These are phyloP conservation scores for Nasua narica DNA, from an alignment of 2,797 vertebrate genomes.

Conservation along the genomic window DNA sequence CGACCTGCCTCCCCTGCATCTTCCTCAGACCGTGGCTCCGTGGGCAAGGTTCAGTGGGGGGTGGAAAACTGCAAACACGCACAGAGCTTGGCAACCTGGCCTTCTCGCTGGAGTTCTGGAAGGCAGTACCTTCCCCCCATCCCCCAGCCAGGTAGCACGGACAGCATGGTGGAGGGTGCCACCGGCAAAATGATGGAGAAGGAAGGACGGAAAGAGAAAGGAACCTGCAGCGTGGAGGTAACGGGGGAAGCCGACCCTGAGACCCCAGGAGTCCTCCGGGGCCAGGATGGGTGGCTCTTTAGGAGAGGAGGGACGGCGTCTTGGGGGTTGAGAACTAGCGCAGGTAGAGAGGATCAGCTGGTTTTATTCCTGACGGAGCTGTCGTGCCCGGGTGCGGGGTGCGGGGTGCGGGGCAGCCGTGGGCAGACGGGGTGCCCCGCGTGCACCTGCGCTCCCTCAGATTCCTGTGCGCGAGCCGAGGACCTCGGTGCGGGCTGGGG, in stretches of 20 bases:
- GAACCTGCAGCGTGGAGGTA: accelerated
- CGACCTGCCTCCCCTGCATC: neutral
- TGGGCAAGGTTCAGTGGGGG: neutral
- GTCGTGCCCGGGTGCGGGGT: accelerated
- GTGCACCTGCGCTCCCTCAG: neutral
- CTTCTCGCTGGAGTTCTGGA: neutral
- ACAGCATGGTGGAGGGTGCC: accelerated
- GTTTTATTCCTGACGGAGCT: neutral
- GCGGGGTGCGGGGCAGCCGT: neutral
- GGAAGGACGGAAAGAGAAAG: neutral
- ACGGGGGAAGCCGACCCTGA: accelerated
- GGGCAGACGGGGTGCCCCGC: neutral
- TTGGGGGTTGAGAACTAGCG: neutral
- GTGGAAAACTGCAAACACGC: too few relatives aligned
- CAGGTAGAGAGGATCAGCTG: neutral
- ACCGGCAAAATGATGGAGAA: accelerated
- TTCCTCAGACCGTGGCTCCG: accelerated
- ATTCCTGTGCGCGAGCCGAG: neutral
- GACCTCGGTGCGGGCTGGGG: too few relatives aligned
- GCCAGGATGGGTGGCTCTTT: accelerated
- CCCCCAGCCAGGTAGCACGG: accelerated
- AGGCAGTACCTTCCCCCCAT: neutral
- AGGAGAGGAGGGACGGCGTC: neutral
- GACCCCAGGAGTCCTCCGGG: too few relatives aligned
- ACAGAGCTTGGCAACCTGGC: accelerated